Evolutionary conservation across 2,888 invertebrate genomes (phyloP).

Genomic region (Cyclophora punctaria): DNA sequence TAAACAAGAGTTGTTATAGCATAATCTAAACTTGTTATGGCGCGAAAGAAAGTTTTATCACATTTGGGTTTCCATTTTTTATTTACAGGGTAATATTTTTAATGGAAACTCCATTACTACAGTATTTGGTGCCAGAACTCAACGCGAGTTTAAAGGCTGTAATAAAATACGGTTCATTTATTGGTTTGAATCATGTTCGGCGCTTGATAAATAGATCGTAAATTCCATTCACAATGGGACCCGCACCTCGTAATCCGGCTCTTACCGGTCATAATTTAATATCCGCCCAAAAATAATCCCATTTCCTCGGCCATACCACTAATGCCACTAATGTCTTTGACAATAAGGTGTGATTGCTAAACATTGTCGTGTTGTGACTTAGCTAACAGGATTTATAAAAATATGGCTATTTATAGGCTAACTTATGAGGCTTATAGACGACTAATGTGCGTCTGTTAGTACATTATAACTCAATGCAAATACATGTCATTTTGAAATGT

Average conservation of each 20-base stretch:
- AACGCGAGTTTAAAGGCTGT: not conserved
- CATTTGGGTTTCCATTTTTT: not conserved
- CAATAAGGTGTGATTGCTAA: slow-evolving; percentile 23
- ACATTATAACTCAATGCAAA: no score
- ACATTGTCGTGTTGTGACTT: slow-evolving; percentile 22
- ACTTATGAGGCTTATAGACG: no score
- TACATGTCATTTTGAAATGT: no score
- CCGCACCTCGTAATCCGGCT: slow-evolving; percentile 54
- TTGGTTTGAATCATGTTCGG: slow-evolving; percentile 19
- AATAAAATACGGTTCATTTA: slow-evolving; percentile 9
- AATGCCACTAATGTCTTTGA: slow-evolving; percentile 33
- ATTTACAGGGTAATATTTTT: no score
- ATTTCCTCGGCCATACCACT: slow-evolving; percentile 50
- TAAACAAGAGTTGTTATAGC: slow-evolving; percentile 25
- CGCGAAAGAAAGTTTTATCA: slow-evolving; percentile 1
- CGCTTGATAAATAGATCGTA: slow-evolving; percentile 35
- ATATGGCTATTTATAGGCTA: no score
- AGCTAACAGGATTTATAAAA: not conserved
- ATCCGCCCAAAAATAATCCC: slow-evolving; percentile 67
- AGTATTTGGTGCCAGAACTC: no score
- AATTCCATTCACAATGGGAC: slow-evolving; percentile 47
- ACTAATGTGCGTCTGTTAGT: no score
- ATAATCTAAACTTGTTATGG: slow-evolving; percentile 3
- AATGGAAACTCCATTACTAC: no score
- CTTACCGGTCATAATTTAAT: slow-evolving; percentile 68